Base-by-base conservation (phyloP, 2,888 invertebrate species). In the Dasysyrphus albostriatus region DNA sequence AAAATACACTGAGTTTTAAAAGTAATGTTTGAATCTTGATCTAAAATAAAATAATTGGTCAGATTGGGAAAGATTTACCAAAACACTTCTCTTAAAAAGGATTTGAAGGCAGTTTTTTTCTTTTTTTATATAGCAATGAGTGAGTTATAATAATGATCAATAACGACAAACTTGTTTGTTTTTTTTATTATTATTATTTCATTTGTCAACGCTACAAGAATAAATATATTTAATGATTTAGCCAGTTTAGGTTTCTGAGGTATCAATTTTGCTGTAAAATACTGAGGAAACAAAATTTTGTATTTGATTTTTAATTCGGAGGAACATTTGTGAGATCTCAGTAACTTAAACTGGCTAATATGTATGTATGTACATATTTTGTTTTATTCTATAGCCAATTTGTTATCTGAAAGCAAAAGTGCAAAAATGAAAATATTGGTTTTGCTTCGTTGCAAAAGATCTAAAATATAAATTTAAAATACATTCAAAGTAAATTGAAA, bases 1-100 rank as follows among this genome's bases (percentile, higher is more conserved):
- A 92, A 92, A 91, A 89, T 92, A 92, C 83, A 92, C 92, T 92
- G 90, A 92, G 92, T 91, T 92, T 92, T 92, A 92, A 92, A 92
- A 92, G 91, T 92, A 91, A 92, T 92, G 91, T 91, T 91, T 91
- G 91, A 91, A 91, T 91, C 91, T 91, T 90, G 89, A 89, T 87
- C 88, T 79, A 77, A 59, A 69, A 83, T 67, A 73, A 81, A 75
- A 44, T 29, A 87, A 58, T 78, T 87, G 74, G 63, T 82, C 90
- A 89, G 90, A 88, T 88, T 81, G 1, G 88, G 49, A 44, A 67
- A 69, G 76, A 24, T 75, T 61, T 88, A 80, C 88, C 80, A 81
- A 72, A 88, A 88, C 78, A 83, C 83, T 82, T 82, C 82, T 82
- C 82, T 87, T 78, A 65, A 51, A 74, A 67, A 65, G 80, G 29